phyloP scores from a whole-genome alignment of 2,888 invertebrate species.

The Notodonta dromedarius region DNA sequence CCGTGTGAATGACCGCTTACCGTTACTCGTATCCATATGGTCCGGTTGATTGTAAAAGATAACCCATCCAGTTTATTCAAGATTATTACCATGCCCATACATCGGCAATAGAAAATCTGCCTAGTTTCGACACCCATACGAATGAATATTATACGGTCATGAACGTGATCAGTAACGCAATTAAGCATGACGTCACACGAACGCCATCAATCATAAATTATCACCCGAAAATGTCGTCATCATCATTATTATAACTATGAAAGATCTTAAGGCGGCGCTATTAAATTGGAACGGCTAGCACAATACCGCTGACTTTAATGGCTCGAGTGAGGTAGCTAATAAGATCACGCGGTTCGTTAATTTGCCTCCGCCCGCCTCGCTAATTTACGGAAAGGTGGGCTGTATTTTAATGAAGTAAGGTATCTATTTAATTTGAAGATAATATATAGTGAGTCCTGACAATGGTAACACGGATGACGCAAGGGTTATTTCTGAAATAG shows the following conservation, averaged over 20 bases:
- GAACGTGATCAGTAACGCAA: too few relatives aligned
- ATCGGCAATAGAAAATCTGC: too few relatives aligned
- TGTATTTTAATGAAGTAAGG: constrained; percentile 52
- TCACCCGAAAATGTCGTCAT: constrained; percentile 18
- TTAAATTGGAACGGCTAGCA: constrained; percentile 50
- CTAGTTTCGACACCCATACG: too few relatives aligned
- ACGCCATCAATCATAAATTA: neutral
- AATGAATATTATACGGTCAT: too few relatives aligned
- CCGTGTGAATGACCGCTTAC: too few relatives aligned
- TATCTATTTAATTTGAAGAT: constrained; percentile 15
- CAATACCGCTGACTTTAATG: constrained; percentile 53
- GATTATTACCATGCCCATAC: too few relatives aligned
- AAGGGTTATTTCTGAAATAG: too few relatives aligned
- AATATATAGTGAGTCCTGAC: neutral
- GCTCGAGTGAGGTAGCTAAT: constrained; percentile 62
- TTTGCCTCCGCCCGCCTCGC: constrained; percentile 47
- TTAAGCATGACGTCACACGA: neutral
- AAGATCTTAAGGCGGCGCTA: constrained; percentile 42
- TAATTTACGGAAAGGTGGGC: constrained; percentile 54
- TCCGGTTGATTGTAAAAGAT: too few relatives aligned
- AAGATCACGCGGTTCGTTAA: constrained; percentile 68
- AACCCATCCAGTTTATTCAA: too few relatives aligned
- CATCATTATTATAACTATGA: constrained; percentile 7
- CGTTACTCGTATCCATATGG: too few relatives aligned
- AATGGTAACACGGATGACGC: neutral